Base-by-base conservation (phyloP, 2,113 vertebrate species). In the Nibea coibor region DNA sequence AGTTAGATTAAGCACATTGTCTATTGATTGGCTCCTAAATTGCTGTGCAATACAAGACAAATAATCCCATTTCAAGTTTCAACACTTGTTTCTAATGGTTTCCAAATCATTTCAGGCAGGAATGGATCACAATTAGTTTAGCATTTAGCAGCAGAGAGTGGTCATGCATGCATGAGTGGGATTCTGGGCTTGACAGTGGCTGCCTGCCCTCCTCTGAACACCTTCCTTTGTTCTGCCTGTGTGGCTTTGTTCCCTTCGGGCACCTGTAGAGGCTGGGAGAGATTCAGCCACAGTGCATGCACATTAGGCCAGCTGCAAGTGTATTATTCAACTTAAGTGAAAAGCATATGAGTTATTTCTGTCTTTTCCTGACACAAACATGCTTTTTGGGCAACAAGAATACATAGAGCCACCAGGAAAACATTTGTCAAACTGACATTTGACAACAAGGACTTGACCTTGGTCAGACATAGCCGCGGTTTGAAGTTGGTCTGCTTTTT, bases 11-110 rank as follows among this genome's bases (percentile, higher is more conserved):
- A 88, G 86, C 88, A 88, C 89, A 91, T 69, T 42, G 80, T 82
- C 77, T 83, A 92, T 93, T 89, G 93, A 94, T 94, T 83, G 71
- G 85, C 86, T 81, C 48, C 65, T 85, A 83, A 91, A 91, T 91
- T 90, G 90, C 83, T 62, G 70, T 66, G 84, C 53, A 35, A 89
- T 78, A 82, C 87, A 80, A 87, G 82, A 87, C 85, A 89, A 93
- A 93, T 93, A 92, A 94, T 93, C 90, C 76, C 67, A 94, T 94
- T 92, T 88, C 67, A 78, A 88, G 89, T 89, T 89, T 75, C 86
- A 83, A 78, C 89, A 86, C 89, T 93, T 78, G 88, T 92, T 93
- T 92, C 89, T 88, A 90, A 91, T 86, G 88, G 80, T 85, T 90
- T 92, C 78, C 83, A 85, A 94, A 92, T 88, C 75, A 91, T 92